Evolutionary conservation across 2,888 invertebrate species (phyloP).

Genomic region (Agrotis segetum): DNA sequence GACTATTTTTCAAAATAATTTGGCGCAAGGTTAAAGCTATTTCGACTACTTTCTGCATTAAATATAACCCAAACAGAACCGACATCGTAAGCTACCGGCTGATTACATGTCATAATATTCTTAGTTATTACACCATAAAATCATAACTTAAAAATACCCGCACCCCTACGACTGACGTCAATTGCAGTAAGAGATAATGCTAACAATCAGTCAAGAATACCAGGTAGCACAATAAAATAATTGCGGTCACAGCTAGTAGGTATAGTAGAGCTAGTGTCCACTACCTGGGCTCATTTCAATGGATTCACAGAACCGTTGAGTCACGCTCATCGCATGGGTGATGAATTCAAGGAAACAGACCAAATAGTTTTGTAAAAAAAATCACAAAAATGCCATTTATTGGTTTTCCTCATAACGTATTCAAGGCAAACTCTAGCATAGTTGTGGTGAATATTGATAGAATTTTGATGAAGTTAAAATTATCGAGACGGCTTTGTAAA

Average conservation of each 20-base stretch:
- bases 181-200: slow-evolving; percentile 7
- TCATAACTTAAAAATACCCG: slow-evolving; percentile 16
- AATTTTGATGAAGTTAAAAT: not conserved
- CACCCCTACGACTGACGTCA: not conserved
- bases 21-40: not conserved
- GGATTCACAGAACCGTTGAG: slow-evolving; percentile 40
- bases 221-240: not conserved
- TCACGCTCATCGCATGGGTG: slow-evolving; percentile 20
- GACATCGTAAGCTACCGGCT: not conserved
- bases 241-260: not conserved
- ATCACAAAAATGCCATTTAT: slow-evolving; percentile 9
- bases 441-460: slow-evolving; percentile 23
- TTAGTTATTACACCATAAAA: not conserved
- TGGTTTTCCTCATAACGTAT: slow-evolving; percentile 47
- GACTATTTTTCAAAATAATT: not conserved
- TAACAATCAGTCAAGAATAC: slow-evolving; percentile 7
- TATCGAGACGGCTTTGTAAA: not conserved
- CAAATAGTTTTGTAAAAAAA: slow-evolving; percentile 11
- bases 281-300: not conserved
- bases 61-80: not conserved
- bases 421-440: slow-evolving; percentile 1
- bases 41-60: not conserved
- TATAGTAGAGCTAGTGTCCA: not conserved
- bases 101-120: not conserved
- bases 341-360: slow-evolving; percentile 35